Conservation (phyloP, 92 coral and sea anemone species). For the Parazoanthus atlanticus region DNA sequence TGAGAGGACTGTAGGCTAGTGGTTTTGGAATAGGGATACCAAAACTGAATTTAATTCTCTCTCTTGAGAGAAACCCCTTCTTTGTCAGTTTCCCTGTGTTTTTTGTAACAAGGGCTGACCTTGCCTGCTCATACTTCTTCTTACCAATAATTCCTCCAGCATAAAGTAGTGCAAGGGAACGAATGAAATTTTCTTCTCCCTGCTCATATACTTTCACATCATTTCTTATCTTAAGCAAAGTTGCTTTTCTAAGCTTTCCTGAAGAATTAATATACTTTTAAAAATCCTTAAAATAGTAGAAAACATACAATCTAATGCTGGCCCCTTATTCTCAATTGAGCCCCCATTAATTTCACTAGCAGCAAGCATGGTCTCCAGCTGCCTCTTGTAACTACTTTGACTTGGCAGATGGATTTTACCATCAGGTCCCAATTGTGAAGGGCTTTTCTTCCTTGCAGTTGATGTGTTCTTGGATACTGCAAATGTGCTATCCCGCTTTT, state of each 20-base stretch:
- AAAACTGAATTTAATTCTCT: constrained; percentile 55
- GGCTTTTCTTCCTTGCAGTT: too few species aligned
- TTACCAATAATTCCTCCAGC: constrained; percentile 66
- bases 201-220: constrained; percentile 20
- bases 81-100: constrained; percentile 55
- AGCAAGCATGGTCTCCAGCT: constrained; percentile 62
- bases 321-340: constrained; percentile 45
- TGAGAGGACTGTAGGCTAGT: constrained; percentile 54
- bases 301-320: constrained; percentile 76
- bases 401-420: constrained; percentile 49
- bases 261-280: constrained; percentile 42
- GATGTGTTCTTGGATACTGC: too few species aligned
- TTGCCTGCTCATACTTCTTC: constrained; percentile 40
- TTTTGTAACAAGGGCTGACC: constrained; percentile 55
- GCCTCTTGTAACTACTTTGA: constrained; percentile 61
- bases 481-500: too few species aligned
- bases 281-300: constrained; percentile 46
- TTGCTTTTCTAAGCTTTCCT: constrained; percentile 40
- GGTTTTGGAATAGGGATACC: constrained; percentile 70
- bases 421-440: neutral
- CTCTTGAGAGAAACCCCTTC: constrained; percentile 51
- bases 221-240: neutral
- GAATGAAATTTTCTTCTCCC: constrained; percentile 44
- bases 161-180: constrained; percentile 63
- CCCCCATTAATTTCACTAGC: constrained; percentile 68